Conservation (phyloP, 2,888 invertebrate species). For the Dichetophora obliterata region DNA sequence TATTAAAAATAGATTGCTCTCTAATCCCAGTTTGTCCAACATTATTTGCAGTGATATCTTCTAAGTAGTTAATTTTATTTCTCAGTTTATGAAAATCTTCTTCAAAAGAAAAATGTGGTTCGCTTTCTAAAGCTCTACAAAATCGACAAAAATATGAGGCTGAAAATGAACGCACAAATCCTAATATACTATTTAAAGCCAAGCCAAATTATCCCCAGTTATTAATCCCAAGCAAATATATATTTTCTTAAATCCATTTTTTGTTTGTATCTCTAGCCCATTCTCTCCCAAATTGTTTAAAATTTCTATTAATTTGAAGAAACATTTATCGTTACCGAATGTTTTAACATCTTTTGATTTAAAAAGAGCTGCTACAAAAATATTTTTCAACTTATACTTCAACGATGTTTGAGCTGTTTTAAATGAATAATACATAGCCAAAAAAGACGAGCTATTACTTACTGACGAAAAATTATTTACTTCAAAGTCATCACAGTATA, state of each 20-base stretch:
- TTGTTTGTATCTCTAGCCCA: background rate
- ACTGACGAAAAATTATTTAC: background rate
- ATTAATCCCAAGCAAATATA: conserved; percentile 22
- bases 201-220: background rate
- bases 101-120: background rate
- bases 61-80: background rate
- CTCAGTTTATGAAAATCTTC: conserved; percentile 9
- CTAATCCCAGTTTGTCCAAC: background rate
- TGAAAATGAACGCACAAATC: conserved; percentile 21
- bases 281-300: conserved; percentile 22
- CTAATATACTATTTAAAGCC: conserved; percentile 1
- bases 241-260: background rate
- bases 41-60: conserved; percentile 7
- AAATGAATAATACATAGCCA: conserved; percentile 3
- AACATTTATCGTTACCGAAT: conserved; percentile 23
- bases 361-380: too few relatives aligned
- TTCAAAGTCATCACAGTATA: conserved; percentile 8
- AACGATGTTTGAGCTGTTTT: background rate
- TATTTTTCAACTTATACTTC: too few relatives aligned
- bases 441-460: background rate
- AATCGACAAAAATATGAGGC: conserved; percentile 1
- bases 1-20: conserved; percentile 18
- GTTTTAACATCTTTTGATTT: too few relatives aligned
- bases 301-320: conserved; percentile 25
- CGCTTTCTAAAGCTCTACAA: conserved; percentile 1